Evolutionary conservation across 2,113 vertebrate genomes (phyloP), one percentile per base, ranked within the genome.

Genomic region (Menura novaehollandiae): DNA sequence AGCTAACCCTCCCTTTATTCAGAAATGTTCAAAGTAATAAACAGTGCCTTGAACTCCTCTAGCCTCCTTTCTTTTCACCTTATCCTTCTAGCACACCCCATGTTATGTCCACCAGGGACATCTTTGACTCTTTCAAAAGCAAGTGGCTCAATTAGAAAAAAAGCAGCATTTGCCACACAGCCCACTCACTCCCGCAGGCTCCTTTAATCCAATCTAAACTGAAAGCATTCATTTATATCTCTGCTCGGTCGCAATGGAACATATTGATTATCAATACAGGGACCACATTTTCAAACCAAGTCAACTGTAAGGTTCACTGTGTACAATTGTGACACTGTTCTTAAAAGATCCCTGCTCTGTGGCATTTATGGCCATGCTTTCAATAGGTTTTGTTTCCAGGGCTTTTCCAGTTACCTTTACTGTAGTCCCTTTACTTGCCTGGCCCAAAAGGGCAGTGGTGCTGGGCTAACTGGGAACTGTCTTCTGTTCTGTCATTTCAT

Each of bases 81-180:
- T 85, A 72, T 74, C 52, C 89, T 73, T 91, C 81, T 32, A 72
- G 68, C 73, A 68, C 74, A 91, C 91, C 89, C 91, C 59, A 71
- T 52, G 74, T 93, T 94, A 78, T 44, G 66, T 85, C 91, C 90
- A 83, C 75, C 44, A 84, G 81, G 64, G 55, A 93, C 81, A 76
- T 95, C 47, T 89, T 83, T 82, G 81, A 39, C n/a, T 77, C 53
- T 86, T 85, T 67, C 72, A 66, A 85, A 82, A 64, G 66, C 44
- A 71, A 95, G 91, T 87, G 91, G 59, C 93, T 96, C 84, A 95
- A 94, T 97, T 95, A 96, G 67, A 96, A 94, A 96, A 91, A 58
- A 46, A 64, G 64, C 43, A 63, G n/a, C 44, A 9, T 92, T 91
- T 93, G 39, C 68, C 41, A 75, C n/a, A 46, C 62, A 88, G 41